Evolutionary conservation across 2,797 vertebrate genomes (phyloP), one percentile per base, ranked within the genome.

Genomic region (Ctenopoma kingsleyae): DNA sequence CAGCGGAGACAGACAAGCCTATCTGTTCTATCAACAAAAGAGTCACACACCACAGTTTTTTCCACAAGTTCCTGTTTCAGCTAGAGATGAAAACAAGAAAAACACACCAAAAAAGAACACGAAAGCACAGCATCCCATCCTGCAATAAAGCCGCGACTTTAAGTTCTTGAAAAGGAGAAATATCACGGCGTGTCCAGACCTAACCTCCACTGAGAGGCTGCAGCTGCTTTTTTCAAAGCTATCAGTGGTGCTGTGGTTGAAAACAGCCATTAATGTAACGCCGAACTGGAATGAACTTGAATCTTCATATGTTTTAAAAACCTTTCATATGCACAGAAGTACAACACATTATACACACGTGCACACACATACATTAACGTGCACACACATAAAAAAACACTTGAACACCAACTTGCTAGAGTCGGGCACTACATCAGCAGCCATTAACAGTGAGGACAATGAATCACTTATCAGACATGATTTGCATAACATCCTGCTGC

Each of bases 401-500:
- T 53, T 38, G 27, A 22, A 41, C 54, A 68, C 36, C 17, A 25
- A 40, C 43, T 38, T 48, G 38, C 30, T 10, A 8, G n/a, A 68
- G 51, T 52, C 38, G 43, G 10, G 32, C 22, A 22, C 56, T 56
- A 38, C 76, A 83, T 76, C 80, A 81, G 69, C 46, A 60, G 25
- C 75, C 67, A 83, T 77, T 70, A 83, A 67, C n/a, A 52, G 47
- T 19, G 52, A 79, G 68, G 70, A 73, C 68, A 68, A 63, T 80
- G 82, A 80, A 66, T 82, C 80, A 85, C 78, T 85, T 72, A 74
- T 83, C 75, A 68, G 67, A 43, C 67, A 5, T 48, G 0, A 87
- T 88, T 87, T 87, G 74, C 80, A 89, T 85, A 86, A 82, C 57
- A 46, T 35, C 57, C 44, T 54, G 38, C 67, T 50, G 75, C 66